Conservation (phyloP, 2,888 invertebrate genomes). For the Eupeodes luniger region DNA sequence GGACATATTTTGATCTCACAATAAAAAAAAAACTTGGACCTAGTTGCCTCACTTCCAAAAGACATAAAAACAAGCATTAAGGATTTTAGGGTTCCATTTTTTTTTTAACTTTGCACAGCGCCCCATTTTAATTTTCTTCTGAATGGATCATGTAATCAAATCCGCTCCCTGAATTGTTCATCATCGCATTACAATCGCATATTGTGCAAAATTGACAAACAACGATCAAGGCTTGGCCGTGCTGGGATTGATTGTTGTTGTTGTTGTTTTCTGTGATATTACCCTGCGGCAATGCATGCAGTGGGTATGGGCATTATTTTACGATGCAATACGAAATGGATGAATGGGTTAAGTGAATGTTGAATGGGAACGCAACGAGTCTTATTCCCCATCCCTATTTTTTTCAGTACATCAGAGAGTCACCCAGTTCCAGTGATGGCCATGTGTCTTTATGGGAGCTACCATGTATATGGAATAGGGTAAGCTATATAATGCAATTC, state of each 20-base stretch:
- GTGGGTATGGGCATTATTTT: slow-evolving; percentile 23
- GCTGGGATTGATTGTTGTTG: slow-evolving; percentile 53
- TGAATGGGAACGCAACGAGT: slow-evolving; percentile 68
- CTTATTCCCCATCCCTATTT: slow-evolving; percentile 7
- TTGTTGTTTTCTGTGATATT: slow-evolving; percentile 28
- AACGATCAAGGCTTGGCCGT: slow-evolving; percentile 67
- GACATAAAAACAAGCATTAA: too few species aligned
- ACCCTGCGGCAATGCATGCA: neutral
- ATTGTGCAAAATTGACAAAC: slow-evolving; percentile 63
- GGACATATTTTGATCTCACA: too few species aligned
- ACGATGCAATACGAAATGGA: slow-evolving; percentile 62
- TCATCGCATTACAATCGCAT: slow-evolving; percentile 57
- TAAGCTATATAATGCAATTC: slow-evolving; percentile 3
- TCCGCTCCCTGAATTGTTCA: slow-evolving; percentile 37
- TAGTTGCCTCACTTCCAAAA: too few species aligned
- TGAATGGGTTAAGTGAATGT: slow-evolving; percentile 73
- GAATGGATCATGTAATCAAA: neutral
- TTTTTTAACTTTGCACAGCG: neutral
- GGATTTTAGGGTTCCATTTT: too few species aligned
- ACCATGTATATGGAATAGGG: neutral
- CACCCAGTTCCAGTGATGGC: slow-evolving; percentile 3
- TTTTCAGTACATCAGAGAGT: slow-evolving; percentile 49
- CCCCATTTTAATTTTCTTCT: neutral
- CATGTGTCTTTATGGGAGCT: neutral
- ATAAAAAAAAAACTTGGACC: too few species aligned